Base-by-base conservation (phyloP, 1,140 invertebrate genomes). In the Lithobius niger region DNA sequence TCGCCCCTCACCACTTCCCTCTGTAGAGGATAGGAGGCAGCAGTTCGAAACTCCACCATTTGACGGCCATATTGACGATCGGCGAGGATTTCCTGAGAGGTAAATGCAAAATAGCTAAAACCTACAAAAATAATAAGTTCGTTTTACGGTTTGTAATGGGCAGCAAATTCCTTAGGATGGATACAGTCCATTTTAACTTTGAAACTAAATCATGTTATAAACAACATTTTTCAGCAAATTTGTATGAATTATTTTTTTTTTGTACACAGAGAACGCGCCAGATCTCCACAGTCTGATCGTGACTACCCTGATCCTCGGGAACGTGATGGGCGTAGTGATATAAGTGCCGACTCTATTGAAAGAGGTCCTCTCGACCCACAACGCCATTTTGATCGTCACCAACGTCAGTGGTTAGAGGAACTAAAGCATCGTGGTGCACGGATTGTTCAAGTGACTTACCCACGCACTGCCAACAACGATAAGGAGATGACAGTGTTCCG, bases 401-500 rank as follows among this genome's bases (percentile, higher is more conserved):
- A 69, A 65, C 68, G 62, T 52, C 60, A 62, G 45, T 72, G 67
- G 62, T 28, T 67, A 1, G 59, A 58, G 28, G 68, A 72, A 15
- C 54, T 72, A 27, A 57, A 65, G 52, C 24, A 57, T 26, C 57
- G 66, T 52, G 81, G 84, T 50, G 83, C 82, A 10, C 86, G 88
- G 68, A 80, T 94, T 52, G 90, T 95, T 28, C 82, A 90, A 69
- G 93, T 96, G 22, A 92, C 90, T 28, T 95, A 95, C 73, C 92
- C 92, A 1, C 76, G 92, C 58, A 92, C 89, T 2, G 91, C 90
- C n/a, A 94, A 96, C 73, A 98, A 99, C 70, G 84, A 94, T 68
- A 99, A 99, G 71, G 96, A 99, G 69, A 76, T 99, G 51, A 95
- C 88, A 19, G 93, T 99, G 0, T 81, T 88, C 28, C 80, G 93